These are phyloP conservation scores for Uropetala carovei DNA, from an alignment of 2,888 invertebrate species.

Conservation along the genomic window DNA sequence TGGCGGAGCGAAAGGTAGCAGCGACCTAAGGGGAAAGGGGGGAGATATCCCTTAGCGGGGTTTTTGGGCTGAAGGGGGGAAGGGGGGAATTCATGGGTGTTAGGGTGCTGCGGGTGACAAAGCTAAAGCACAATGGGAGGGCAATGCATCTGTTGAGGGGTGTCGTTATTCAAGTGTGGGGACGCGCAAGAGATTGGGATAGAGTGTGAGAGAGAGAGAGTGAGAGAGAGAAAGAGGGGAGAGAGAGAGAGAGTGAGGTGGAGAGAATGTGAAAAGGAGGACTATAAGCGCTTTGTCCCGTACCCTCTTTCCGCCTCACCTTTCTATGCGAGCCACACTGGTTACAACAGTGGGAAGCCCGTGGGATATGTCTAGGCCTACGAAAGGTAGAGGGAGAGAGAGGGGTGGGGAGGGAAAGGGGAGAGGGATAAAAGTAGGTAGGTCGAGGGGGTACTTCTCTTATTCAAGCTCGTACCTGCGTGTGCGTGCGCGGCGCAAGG, in stretches of 20 bases:
- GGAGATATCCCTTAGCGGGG: neutral
- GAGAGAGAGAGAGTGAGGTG: neutral
- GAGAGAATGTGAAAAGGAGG: neutral
- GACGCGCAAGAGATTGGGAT: neutral
- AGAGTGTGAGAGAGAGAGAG: neutral
- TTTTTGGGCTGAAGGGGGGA: no score
- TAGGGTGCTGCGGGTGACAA: constrained; percentile 14
- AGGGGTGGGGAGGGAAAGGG: neutral
- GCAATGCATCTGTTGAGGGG: constrained; percentile 60
- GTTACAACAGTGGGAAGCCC: constrained; percentile 27
- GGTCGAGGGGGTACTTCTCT: neutral
- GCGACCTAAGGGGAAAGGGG: neutral
- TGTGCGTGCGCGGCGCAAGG: neutral
- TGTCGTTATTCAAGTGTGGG: constrained; percentile 55
- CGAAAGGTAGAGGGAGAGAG: neutral
- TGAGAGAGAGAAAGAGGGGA: no score
- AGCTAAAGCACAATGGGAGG: constrained; percentile 18
- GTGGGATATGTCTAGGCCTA: neutral
- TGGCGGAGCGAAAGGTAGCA: neutral
- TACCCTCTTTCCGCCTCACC: constrained; percentile 9
- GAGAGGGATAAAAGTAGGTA: neutral
- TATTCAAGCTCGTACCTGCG: neutral
- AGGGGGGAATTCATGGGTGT: no score
- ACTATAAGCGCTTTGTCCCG: neutral
- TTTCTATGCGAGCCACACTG: constrained; percentile 14